Evolutionary conservation across 2,888 invertebrate genomes (phyloP).

Genomic region (Sympetrum striolatum): DNA sequence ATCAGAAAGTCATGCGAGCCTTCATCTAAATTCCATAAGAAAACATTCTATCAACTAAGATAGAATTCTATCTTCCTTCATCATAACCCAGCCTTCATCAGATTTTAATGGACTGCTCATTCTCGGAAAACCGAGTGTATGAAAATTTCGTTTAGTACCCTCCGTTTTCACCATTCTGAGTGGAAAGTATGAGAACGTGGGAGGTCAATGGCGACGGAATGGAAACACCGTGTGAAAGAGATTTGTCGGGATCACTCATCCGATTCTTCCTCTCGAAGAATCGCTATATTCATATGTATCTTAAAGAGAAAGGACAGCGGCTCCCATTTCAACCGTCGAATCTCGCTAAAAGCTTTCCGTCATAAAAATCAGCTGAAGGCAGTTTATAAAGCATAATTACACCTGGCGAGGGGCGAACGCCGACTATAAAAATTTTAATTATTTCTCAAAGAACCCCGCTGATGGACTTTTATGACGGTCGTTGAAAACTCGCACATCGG

Average conservation of each 20-base stretch:
- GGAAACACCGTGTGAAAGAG: background rate
- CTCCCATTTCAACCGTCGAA: background rate
- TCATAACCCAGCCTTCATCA: too few relatives aligned
- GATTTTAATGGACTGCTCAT: too few relatives aligned
- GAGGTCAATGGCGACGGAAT: background rate
- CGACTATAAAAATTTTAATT: conserved; percentile 38
- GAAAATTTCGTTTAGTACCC: too few relatives aligned
- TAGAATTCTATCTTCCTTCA: too few relatives aligned
- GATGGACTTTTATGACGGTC: conserved; percentile 22
- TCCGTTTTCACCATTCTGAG: too few relatives aligned
- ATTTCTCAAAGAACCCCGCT: conserved; percentile 37
- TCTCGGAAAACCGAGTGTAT: too few relatives aligned
- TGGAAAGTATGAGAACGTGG: background rate
- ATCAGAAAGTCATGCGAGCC: too few relatives aligned
- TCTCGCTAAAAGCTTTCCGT: conserved; percentile 36
- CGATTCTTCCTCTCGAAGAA: background rate
- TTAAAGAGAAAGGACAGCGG: background rate
- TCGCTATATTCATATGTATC: background rate
- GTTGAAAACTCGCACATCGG: background rate
- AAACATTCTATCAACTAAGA: too few relatives aligned
- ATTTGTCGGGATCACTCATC: background rate
- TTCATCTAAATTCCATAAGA: too few relatives aligned
- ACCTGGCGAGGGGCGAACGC: background rate
- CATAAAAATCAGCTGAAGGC: conserved; percentile 13
- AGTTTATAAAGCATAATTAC: conserved; percentile 41